phyloP scores from a whole-genome alignment of 2,113 vertebrate genomes.

The Prolemur simus region DNA sequence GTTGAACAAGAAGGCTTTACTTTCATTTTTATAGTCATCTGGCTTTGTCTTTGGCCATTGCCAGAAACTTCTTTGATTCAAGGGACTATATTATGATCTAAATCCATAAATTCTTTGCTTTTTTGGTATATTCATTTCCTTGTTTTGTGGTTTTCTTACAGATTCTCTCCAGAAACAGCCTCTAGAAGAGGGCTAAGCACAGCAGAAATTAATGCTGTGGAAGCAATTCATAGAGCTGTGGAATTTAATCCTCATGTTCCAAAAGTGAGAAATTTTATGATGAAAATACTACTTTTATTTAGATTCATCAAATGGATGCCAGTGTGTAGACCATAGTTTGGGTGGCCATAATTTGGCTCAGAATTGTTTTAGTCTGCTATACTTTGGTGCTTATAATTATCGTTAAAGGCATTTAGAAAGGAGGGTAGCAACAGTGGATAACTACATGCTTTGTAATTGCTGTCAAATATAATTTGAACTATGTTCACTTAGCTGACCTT shows the following conservation, averaged over 20 bases:
- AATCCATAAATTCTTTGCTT: not conserved
- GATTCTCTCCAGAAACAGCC: constrained; percentile 98
- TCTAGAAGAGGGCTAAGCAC: constrained; percentile 97
- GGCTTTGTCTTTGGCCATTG: constrained; percentile 47
- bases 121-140: constrained; percentile 39
- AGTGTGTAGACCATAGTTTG: constrained; percentile 30
- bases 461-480: constrained; percentile 58
- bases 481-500: constrained; percentile 29
- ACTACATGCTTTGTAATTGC: not conserved
- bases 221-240: constrained; percentile 99
- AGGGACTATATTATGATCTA: not conserved
- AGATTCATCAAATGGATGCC: constrained; percentile 44
- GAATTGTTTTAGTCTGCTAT: constrained; percentile 38
- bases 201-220: constrained; percentile 98
- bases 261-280: constrained; percentile 89
- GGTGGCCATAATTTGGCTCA: not conserved
- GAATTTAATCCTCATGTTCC: constrained; percentile 99
- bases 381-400: constrained; percentile 17
- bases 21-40: constrained; percentile 56
- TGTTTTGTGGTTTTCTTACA: constrained; percentile 77
- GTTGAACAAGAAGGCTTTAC: constrained; percentile 43
- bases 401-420: constrained; percentile 42
- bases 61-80: constrained; percentile 39
- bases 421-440: constrained; percentile 8
- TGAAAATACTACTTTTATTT: constrained; percentile 57